phyloP scores from a whole-genome alignment of 2,113 vertebrate species.

The Etia nguti region DNA sequence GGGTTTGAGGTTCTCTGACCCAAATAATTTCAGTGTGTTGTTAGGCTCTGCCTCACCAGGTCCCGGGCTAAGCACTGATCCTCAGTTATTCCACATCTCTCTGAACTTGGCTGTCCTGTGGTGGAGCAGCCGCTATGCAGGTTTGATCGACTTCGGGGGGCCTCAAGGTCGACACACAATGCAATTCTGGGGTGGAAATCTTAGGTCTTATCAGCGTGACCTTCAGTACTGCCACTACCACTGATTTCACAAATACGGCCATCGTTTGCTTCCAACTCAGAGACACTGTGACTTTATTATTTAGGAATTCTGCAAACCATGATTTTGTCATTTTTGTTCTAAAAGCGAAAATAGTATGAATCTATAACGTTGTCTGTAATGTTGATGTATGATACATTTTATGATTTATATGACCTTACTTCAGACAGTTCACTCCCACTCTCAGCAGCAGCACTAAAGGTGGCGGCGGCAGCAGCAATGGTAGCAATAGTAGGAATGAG shows the following conservation, averaged over 20 bases:
- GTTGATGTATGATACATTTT: neutral
- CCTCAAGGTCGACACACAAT: slow-evolving; percentile 69
- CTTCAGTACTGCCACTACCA: slow-evolving; percentile 68
- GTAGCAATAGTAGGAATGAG: neutral
- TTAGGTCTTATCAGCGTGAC: slow-evolving; percentile 73
- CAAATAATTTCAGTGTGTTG: slow-evolving; percentile 20
- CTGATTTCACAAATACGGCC: slow-evolving; percentile 55
- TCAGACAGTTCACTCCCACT: neutral
- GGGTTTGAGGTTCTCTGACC: neutral
- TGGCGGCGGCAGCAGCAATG: neutral
- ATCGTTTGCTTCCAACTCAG: neutral
- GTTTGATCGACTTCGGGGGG: slow-evolving; percentile 69
- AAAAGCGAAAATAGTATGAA: neutral
- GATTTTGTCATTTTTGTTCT: neutral
- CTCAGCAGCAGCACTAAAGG: neutral
- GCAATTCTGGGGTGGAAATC: slow-evolving; percentile 61
- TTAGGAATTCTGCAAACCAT: neutral
- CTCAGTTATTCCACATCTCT: slow-evolving; percentile 47
- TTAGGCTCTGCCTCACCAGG: slow-evolving; percentile 25
- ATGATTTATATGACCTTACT: neutral
- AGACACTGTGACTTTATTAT: neutral
- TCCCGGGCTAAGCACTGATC: slow-evolving; percentile 52
- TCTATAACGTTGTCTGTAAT: neutral
- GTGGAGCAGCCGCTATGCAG: slow-evolving; percentile 32
- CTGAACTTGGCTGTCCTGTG: slow-evolving; percentile 46